These are phyloP conservation scores for Brachionus plicatilis DNA, from an alignment of 1,140 invertebrate genomes.

Conservation along the genomic window DNA sequence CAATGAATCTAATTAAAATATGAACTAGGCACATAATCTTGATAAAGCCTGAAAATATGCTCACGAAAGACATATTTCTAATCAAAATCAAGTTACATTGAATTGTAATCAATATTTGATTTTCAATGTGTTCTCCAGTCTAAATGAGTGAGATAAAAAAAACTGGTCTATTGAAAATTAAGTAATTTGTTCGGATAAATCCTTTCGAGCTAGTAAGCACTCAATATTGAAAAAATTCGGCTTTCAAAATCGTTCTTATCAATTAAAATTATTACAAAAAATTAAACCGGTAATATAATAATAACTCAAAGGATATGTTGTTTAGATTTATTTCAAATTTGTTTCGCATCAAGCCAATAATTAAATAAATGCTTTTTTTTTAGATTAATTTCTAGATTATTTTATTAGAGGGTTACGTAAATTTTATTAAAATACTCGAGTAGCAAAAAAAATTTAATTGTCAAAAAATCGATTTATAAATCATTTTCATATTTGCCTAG, in stretches of 20 bases:
- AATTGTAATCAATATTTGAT: slow-evolving; percentile 2
- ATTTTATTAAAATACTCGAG: neutral
- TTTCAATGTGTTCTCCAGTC: neutral
- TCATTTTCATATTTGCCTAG: neutral
- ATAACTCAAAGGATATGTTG: slow-evolving; percentile 21
- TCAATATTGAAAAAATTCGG: neutral
- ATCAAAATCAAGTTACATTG: neutral
- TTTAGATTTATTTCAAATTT: slow-evolving; percentile 19
- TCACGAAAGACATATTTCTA: slow-evolving; percentile 20
- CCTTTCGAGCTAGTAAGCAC: slow-evolving; percentile 17
- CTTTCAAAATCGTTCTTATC: neutral
- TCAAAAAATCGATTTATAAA: neutral
- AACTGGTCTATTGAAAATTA: neutral
- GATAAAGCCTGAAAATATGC: neutral
- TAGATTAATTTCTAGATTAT: neutral
- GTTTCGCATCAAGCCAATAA: neutral
- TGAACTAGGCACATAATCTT: neutral
- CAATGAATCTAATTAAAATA: neutral
- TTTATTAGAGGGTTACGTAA: neutral
- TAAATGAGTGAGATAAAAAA: neutral
- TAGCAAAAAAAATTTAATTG: neutral
- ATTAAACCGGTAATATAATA: slow-evolving; percentile 21
- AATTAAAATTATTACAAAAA: neutral
- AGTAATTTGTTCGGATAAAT: neutral
- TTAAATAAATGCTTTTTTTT: slow-evolving; percentile 10